Evolutionary conservation across 2,113 vertebrate genomes (phyloP).

Genomic region (Phaetusa simplex): DNA sequence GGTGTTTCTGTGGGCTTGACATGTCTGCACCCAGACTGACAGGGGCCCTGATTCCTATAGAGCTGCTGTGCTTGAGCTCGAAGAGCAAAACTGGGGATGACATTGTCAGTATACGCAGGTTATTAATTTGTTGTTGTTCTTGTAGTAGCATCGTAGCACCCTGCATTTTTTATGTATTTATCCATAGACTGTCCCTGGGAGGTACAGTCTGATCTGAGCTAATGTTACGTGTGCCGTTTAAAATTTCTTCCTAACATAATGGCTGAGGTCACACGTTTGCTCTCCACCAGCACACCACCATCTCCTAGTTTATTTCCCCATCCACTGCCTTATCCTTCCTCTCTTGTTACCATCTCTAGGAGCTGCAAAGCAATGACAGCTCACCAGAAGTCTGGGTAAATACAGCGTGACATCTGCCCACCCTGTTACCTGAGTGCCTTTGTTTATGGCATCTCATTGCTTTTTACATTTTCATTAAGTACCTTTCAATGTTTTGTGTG

Average conservation of each 20-base stretch:
- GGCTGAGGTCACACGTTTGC: background rate
- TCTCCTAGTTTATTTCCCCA: background rate
- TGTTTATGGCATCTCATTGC: background rate
- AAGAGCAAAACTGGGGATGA: background rate
- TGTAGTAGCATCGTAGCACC: background rate
- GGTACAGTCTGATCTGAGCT: background rate
- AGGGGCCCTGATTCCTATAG: background rate
- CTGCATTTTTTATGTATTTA: background rate
- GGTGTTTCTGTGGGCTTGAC: background rate
- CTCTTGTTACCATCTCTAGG: background rate
- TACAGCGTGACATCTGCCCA: background rate
- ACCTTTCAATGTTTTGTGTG: background rate
- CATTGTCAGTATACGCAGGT: background rate
- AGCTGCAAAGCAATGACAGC: background rate
- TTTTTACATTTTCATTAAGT: background rate
- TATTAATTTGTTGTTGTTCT: background rate
- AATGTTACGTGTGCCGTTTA: background rate
- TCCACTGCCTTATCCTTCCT: background rate
- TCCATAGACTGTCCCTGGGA: background rate
- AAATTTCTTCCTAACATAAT: background rate
- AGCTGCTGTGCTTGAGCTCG: background rate
- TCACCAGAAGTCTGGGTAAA: background rate
- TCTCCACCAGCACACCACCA: background rate
- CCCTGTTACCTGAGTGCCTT: background rate
- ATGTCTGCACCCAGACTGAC: background rate